These are phyloP conservation scores for Enoplosus armatus DNA, from an alignment of 2,797 vertebrate genomes.

Conservation along the genomic window DNA sequence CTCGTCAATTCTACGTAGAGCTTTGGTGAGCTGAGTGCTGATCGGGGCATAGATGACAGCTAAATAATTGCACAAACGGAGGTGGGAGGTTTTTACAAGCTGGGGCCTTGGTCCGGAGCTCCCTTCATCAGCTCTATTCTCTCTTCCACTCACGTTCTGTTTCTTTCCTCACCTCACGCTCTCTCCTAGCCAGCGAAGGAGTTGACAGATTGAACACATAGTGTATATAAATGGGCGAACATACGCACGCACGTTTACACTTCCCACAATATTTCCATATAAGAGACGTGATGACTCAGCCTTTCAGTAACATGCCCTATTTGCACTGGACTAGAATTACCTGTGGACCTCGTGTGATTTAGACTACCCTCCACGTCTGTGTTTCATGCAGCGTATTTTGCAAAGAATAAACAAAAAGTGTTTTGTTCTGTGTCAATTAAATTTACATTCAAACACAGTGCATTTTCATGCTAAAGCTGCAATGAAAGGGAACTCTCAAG, in stretches of 20 bases:
- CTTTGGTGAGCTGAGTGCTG: conserved; percentile 42
- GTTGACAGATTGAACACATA: conserved; percentile 69
- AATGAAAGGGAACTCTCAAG: not conserved
- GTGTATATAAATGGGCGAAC: conserved; percentile 56
- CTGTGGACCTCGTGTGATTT: conserved; percentile 50
- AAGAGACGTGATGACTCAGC: conserved; percentile 68
- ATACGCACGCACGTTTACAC: conserved; percentile 35
- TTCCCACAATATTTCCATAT: conserved; percentile 55
- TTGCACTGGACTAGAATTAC: conserved; percentile 56
- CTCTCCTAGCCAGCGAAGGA: conserved; percentile 49
- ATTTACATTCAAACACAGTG: conserved; percentile 8
- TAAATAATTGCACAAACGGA: conserved; percentile 64
- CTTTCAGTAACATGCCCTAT: conserved; percentile 62
- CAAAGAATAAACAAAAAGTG: conserved; percentile 30
- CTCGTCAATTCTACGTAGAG: conserved; percentile 54
- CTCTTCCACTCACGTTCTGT: conserved; percentile 38
- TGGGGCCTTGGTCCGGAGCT: conserved; percentile 49
- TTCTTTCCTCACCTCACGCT: conserved; percentile 43
- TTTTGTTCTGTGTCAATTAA: conserved; percentile 25
- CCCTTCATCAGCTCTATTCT: conserved; percentile 48
- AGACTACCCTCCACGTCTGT: conserved; percentile 42
- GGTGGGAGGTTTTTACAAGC: conserved; percentile 62
- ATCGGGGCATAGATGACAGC: conserved; percentile 62
- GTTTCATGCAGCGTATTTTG: conserved; percentile 35
- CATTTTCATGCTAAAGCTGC: conserved; percentile 10